Conservation (phyloP, 2,113 vertebrate species). For the Brienomyrus longianalis region DNA sequence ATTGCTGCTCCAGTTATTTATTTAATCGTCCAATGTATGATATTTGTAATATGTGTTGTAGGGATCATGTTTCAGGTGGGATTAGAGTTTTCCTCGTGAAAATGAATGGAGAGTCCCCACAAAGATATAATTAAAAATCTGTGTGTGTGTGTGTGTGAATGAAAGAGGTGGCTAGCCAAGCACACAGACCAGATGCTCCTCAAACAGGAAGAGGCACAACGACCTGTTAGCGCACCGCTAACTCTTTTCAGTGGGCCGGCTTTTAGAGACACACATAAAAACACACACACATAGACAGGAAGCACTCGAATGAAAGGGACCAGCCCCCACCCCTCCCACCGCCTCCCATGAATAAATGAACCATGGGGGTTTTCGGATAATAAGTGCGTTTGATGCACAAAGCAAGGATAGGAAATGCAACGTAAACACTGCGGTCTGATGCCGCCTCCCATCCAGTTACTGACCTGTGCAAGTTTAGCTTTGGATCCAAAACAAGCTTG, state of each 20-base stretch:
- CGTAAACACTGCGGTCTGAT: not conserved
- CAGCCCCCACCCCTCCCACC: not conserved
- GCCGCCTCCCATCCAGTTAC: not conserved
- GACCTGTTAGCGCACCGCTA: conserved; percentile 57
- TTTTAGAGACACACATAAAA: conserved; percentile 26
- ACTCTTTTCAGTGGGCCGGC: conserved; percentile 42
- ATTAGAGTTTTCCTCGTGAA: too few species aligned
- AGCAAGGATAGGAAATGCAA: not conserved
- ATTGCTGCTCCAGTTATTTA: not conserved
- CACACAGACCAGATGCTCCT: conserved; percentile 46
- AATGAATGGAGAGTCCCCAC: too few species aligned
- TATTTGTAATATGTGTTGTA: not conserved
- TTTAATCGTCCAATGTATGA: not conserved
- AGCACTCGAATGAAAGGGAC: not conserved
- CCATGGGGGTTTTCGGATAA: not conserved
- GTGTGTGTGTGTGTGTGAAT: not conserved
- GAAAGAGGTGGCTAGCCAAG: conserved; percentile 21
- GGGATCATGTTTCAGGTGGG: too few species aligned
- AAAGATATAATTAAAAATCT: too few species aligned
- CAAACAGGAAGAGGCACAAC: conserved; percentile 46
- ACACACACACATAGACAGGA: not conserved
- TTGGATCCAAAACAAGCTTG: not conserved
- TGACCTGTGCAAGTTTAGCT: not conserved
- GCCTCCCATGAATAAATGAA: not conserved
- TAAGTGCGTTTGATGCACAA: not conserved